phyloP scores from a whole-genome alignment of 2,888 invertebrate species.

The Vanessa cardui region DNA sequence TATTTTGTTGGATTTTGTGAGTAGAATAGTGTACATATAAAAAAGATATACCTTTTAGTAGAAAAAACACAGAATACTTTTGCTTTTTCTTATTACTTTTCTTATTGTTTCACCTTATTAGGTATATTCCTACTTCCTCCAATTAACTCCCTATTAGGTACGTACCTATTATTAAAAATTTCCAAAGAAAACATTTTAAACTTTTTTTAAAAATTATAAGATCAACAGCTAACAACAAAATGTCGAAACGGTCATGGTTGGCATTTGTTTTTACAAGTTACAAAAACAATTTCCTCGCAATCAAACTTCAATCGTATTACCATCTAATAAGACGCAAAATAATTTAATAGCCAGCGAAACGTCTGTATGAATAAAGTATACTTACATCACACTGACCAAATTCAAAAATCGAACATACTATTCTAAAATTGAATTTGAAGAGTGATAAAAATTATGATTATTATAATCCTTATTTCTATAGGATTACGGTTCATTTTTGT shows the following conservation, averaged over 20 bases:
- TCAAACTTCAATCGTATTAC: not conserved
- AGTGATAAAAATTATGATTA: conserved; percentile 2
- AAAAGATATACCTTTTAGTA: too few species aligned
- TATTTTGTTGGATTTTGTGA: too few species aligned
- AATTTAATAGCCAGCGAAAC: not conserved
- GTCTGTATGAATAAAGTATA: conserved; percentile 16
- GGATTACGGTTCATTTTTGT: conserved; percentile 25
- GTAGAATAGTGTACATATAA: too few species aligned
- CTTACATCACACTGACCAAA: conserved; percentile 26
- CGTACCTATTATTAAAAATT: too few species aligned
- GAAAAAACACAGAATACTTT: too few species aligned
- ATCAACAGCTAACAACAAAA: conserved; percentile 10
- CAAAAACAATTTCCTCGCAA: not conserved
- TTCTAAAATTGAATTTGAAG: conserved; percentile 36
- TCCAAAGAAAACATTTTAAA: not conserved
- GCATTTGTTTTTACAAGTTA: conserved; percentile 18
- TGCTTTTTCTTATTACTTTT: too few species aligned
- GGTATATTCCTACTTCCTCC: too few species aligned
- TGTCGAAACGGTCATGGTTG: conserved; percentile 16
- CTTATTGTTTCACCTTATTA: too few species aligned
- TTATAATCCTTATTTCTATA: not conserved
- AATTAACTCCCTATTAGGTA: too few species aligned
- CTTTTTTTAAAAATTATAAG: not conserved
- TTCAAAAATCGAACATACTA: conserved; percentile 29
- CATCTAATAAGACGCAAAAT: not conserved